Evolutionary conservation across 2,888 invertebrate genomes (phyloP).

Genomic region (Orthonevra nobilis): DNA sequence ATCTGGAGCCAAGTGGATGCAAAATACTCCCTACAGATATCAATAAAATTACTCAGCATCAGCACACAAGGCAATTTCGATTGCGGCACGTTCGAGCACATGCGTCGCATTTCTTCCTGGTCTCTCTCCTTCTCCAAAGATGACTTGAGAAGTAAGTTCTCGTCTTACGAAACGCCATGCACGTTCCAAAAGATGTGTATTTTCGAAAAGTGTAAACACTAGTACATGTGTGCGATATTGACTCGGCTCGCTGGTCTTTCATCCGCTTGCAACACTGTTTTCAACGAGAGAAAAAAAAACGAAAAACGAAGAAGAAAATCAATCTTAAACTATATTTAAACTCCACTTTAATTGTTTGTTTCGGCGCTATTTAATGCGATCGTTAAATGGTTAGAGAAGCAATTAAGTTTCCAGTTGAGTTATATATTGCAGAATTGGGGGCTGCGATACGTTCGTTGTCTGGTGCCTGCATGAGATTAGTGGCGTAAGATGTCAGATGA

Average conservation of each 20-base stretch:
- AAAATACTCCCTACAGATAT: slow-evolving; percentile 49
- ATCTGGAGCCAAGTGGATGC: slow-evolving; percentile 23
- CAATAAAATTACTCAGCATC: slow-evolving; percentile 34
- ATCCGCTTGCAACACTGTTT: too few species aligned
- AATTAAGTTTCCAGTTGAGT: slow-evolving; percentile 67
- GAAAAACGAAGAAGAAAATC: slow-evolving; percentile 31
- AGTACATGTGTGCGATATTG: slow-evolving; percentile 49
- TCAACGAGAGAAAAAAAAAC: background rate
- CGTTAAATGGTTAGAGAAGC: slow-evolving; percentile 73
- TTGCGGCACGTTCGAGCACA: slow-evolving; percentile 66
- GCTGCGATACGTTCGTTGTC: slow-evolving; percentile 35
- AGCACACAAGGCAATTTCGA: slow-evolving; percentile 55
- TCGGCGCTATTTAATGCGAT: slow-evolving; percentile 74
- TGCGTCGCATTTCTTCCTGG: slow-evolving; percentile 63
- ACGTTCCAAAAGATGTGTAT: slow-evolving; percentile 45
- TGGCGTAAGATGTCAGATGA: slow-evolving; percentile 48
- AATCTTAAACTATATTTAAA: slow-evolving; percentile 70
- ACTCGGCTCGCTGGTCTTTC: slow-evolving; percentile 19
- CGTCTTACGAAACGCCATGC: slow-evolving; percentile 69
- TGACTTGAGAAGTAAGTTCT: slow-evolving; percentile 60
- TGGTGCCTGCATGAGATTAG: slow-evolving; percentile 31
- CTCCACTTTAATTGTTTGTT: slow-evolving; percentile 74
- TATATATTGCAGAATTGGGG: slow-evolving; percentile 52
- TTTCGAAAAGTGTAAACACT: slow-evolving; percentile 47
- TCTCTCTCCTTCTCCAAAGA: slow-evolving; percentile 21